Base-by-base conservation (phyloP, 2,888 invertebrate species). In the Leptura quadrifasciata region DNA sequence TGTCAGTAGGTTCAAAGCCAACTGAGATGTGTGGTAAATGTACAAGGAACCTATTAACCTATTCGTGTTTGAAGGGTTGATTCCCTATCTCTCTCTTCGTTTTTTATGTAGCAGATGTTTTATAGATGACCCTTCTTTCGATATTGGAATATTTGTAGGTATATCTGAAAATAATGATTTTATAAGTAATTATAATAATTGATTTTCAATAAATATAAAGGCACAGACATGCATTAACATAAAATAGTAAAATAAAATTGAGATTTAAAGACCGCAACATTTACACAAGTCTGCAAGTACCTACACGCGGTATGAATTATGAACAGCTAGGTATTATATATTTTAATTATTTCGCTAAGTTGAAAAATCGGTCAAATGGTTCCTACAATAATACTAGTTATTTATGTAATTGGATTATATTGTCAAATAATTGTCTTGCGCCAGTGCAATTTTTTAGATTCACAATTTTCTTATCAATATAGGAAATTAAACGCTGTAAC, bases 91-190 rank as follows among this genome's bases (percentile, higher is more conserved):
- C 69, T 52, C 52, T 75, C 63, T 74, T 78, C 18, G 74, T 78
- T 77, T 78, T 73, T 74, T 77, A 67, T 71, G 72, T 73, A 78
- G 80, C 80, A 80, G 80, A 80, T 80, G 80, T 79, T 80, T 73
- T 77, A 76, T 76, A 75, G 78, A 69, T 78, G 80, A 78, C 79
- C 80, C 78, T 80, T 47, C 52, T 60, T 57, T 76, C 70, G 71
- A 74, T 76, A 75, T 77, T 72, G 73, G 65, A 73, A 75, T 79
- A 76, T 78, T 76, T 80, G 80, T 77, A 76, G 80, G 76, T 78
- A 80, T 70, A 80, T 80, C 80, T 80, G 80, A 79, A 80, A 80
- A 78, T 67, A 78, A 78, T 71, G 73, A 35, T 12, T 9, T 55
- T 10, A 17, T 79, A 57, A 76, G 72, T 65, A 8, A 39, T 39